phyloP scores from a whole-genome alignment of 1,140 invertebrate species.

The Caligus rogercresseyi region DNA sequence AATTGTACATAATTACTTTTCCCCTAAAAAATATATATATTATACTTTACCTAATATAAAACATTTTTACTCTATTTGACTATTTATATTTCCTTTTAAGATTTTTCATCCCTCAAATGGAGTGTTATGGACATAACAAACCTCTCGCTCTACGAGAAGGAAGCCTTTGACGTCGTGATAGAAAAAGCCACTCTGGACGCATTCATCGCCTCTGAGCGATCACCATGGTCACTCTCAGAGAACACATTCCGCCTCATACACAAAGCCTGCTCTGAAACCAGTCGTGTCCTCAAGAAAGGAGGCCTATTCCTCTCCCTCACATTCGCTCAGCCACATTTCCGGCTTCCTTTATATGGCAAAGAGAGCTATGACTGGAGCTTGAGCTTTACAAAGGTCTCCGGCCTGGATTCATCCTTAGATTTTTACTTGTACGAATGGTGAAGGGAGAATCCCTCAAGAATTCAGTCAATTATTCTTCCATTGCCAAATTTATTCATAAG shows the following conservation, averaged over 20 bases:
- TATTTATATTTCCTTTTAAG: constrained; percentile 20
- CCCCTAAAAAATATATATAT: background rate
- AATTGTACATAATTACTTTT: background rate
- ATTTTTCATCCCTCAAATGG: constrained; percentile 27
- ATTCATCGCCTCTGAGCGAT: constrained; percentile 33
- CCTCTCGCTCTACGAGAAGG: constrained; percentile 27
- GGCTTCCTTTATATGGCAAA: constrained; percentile 29
- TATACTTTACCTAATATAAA: background rate
- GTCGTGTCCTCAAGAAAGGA: constrained; percentile 27
- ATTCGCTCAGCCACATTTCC: constrained; percentile 36
- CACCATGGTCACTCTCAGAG: constrained; percentile 32
- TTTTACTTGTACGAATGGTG: background rate
- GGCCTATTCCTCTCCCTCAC: constrained; percentile 37
- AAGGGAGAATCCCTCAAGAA: background rate
- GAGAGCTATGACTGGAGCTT: constrained; percentile 28
- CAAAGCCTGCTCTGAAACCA: constrained; percentile 28
- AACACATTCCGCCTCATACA: constrained; percentile 26
- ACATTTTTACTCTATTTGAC: background rate
- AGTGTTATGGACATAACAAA: constrained; percentile 30
- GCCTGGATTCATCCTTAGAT: background rate
- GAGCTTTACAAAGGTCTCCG: constrained; percentile 22
- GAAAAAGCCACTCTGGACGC: constrained; percentile 38
- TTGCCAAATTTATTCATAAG: background rate
- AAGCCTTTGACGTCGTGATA: constrained; percentile 34
- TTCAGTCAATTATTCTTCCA: background rate